Percentiles rank a stretch among this genome's conserved stretches.
These are phyloP conservation scores for Drosophila setifemur DNA, from an alignment of 1,140 invertebrate genomes.

Conservation along the genomic window DNA sequence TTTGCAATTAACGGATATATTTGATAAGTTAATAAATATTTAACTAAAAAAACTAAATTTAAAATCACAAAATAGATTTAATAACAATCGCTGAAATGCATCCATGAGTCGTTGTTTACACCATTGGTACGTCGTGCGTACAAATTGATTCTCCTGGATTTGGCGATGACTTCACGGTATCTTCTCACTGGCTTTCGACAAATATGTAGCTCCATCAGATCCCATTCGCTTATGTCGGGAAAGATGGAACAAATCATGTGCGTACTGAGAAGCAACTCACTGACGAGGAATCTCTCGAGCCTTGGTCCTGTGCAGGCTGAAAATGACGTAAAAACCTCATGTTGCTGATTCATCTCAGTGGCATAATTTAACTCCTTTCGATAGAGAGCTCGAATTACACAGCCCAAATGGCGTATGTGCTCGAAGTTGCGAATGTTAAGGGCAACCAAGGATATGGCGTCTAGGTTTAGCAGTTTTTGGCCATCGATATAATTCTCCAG, in stretches of 20 bases:
- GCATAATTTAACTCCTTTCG: slow-evolving; percentile 63
- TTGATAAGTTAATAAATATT: no score
- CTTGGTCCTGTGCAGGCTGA: slow-evolving; percentile 51
- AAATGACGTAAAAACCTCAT: slow-evolving; percentile 70
- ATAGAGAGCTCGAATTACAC: slow-evolving; percentile 63
- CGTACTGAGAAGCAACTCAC: slow-evolving; percentile 59
- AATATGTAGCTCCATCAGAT: no score
- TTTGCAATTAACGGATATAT: no score
- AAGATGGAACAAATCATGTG: slow-evolving; percentile 66
- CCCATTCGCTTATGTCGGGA: no score
- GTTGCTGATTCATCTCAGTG: slow-evolving; percentile 52
- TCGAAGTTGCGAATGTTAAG: slow-evolving; percentile 73
- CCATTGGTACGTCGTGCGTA: slow-evolving; percentile 63
- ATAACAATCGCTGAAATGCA: slow-evolving; percentile 49
- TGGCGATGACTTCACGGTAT: slow-evolving; percentile 57
- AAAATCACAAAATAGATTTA: background rate
- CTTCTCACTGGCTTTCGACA: slow-evolving; percentile 55
- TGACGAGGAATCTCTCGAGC: slow-evolving; percentile 63
- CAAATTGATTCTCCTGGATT: slow-evolving; percentile 57
- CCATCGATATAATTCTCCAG: slow-evolving; percentile 71
- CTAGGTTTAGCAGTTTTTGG: slow-evolving; percentile 64
- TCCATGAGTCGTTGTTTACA: slow-evolving; percentile 48
- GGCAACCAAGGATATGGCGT: slow-evolving; percentile 63
- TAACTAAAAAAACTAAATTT: background rate
- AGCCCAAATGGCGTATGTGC: slow-evolving; percentile 64